A percentile compares a stretch with the other conserved stretches of the same genome.
These are phyloP conservation scores for Amphiprion percula DNA, from an alignment of 2,113 vertebrate species.

Conservation along the genomic window DNA sequence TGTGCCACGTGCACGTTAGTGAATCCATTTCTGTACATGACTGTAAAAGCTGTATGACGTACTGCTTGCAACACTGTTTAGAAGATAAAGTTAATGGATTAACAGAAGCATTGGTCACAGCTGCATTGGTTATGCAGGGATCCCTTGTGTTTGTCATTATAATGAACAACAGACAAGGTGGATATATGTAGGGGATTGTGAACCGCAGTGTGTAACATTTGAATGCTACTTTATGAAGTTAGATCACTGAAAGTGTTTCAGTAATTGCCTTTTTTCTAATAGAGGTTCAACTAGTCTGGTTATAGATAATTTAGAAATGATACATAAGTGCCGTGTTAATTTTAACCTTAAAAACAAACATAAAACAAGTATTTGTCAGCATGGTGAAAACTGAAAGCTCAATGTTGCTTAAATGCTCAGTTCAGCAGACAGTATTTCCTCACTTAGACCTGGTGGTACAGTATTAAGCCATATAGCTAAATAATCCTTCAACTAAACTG, in stretches of 20 bases:
- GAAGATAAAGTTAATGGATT: slow-evolving; percentile 33
- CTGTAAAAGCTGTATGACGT: slow-evolving; percentile 23
- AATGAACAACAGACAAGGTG: background rate
- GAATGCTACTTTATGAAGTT: background rate
- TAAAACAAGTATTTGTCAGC: background rate
- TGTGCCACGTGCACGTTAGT: slow-evolving; percentile 6
- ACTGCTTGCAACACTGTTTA: slow-evolving; percentile 24
- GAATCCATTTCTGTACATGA: slow-evolving; percentile 17
- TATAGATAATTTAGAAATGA: background rate
- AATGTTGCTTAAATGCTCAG: background rate
- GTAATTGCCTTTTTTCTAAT: background rate
- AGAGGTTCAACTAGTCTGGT: background rate
- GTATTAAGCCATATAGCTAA: slow-evolving; percentile 3
- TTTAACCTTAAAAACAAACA: background rate
- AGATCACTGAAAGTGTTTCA: background rate
- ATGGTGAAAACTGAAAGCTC: slow-evolving; percentile 9
- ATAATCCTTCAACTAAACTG: slow-evolving; percentile 13
- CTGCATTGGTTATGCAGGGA: slow-evolving; percentile 9
- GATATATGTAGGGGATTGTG: slow-evolving; percentile 7
- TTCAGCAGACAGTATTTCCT: background rate
- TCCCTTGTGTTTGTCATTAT: slow-evolving; percentile 1
- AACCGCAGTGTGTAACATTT: background rate
- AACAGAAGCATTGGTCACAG: slow-evolving; percentile 39
- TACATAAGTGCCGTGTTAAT: slow-evolving; percentile 2
- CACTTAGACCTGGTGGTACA: background rate